A percentile compares a stretch with the other conserved stretches of the same genome.
phyloP scores from a whole-genome alignment of 2,797 vertebrate genomes.

The Choloepus didactylus region DNA sequence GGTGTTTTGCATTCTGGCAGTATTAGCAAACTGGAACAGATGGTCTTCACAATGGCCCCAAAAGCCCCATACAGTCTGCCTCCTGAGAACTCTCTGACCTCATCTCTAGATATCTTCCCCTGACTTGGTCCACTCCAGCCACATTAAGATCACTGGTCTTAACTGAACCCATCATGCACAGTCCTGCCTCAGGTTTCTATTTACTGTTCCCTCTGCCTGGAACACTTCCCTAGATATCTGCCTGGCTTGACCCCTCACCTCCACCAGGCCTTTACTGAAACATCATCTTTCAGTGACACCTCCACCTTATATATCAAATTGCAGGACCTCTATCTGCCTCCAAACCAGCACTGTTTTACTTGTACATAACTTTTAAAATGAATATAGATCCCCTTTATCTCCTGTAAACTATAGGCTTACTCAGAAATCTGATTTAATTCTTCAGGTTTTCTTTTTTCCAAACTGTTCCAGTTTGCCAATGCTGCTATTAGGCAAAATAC shows the following conservation, averaged over 20 bases:
- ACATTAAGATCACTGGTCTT: not conserved
- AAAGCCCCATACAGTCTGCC: not conserved
- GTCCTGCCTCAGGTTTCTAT: not conserved
- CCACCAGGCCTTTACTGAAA: not conserved
- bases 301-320: not conserved
- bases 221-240: not conserved
- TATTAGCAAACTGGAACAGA: not conserved
- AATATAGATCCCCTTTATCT: not conserved
- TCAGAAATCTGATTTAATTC: constrained; percentile 27
- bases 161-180: not conserved
- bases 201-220: not conserved
- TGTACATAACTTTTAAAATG: not conserved
- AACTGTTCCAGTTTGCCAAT: no score
- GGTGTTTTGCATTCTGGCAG: no score
- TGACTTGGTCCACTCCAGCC: not conserved
- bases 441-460: not conserved
- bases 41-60: not conserved
- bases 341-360: not conserved
- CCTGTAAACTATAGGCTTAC: not conserved
- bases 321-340: not conserved
- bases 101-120: not conserved
- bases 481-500: no score
- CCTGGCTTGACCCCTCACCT: not conserved
- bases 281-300: not conserved
- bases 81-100: not conserved